Evolutionary conservation across 1,140 invertebrate genomes (phyloP).

Genomic region (Aphaenogaster rudis): DNA sequence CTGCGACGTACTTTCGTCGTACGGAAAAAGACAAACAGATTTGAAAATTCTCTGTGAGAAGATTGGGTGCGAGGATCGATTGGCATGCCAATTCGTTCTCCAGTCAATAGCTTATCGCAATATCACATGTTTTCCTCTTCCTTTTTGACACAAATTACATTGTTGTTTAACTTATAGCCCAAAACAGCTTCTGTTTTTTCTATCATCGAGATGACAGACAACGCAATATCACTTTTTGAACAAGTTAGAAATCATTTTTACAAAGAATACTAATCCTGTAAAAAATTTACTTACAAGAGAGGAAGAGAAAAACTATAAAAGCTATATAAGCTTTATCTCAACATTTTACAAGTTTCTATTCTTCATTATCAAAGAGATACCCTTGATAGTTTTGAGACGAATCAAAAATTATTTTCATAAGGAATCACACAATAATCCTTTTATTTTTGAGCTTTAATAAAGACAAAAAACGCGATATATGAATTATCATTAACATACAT

Average conservation of each 20-base stretch:
- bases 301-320: constrained; percentile 47
- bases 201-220: not conserved
- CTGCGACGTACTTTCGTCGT: constrained; percentile 58
- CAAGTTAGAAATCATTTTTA: not conserved
- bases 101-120: constrained; percentile 17
- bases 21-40: constrained; percentile 67
- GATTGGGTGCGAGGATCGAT: constrained; percentile 55
- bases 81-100: constrained; percentile 58
- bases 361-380: constrained; percentile 26
- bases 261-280: not conserved
- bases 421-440: constrained; percentile 39
- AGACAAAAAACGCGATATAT: constrained; percentile 42
- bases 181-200: not conserved
- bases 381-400: constrained; percentile 18
- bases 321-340: not conserved
- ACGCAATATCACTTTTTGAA: not conserved
- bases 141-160: constrained; percentile 16
- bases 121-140: constrained; percentile 42
- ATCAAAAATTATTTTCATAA: constrained; percentile 47
- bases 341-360: constrained; percentile 23
- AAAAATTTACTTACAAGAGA: constrained; percentile 7
- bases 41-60: constrained; percentile 43
- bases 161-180: not conserved
- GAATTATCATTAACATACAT: constrained; percentile 40
- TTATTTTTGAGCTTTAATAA: constrained; percentile 52